Base-by-base conservation (phyloP, 2,888 invertebrate species). In the Cephus rjabovi region DNA sequence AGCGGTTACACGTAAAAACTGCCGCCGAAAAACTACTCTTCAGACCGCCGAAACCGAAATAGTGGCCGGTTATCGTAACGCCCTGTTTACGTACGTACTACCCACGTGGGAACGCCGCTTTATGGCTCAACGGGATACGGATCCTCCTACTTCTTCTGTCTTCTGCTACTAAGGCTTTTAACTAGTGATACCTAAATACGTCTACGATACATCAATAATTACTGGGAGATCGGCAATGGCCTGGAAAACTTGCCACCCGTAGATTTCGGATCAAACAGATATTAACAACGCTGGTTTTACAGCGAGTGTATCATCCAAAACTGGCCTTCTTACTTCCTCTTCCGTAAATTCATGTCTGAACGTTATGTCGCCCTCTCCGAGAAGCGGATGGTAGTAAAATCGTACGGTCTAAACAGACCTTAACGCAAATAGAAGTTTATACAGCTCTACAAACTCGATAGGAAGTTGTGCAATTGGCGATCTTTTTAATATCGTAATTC, bases 1-100 rank as follows among this genome's bases (percentile, higher is more conserved):
- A 82, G 84, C 81, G 83, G 84, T 85, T 81, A 80, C 81, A 85
- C 84, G 80, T 79, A 81, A 79, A 81, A 80, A 80, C 33, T 34
- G 71, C 71, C 71, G 33, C 71, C 33, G 71, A 71, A 71, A 71
- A 71, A 71, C 71, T 71, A 71, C 71, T 56, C 23, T 71, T 71
- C 71, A 71, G 71, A 71, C 71, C 23, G 71, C 71, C 71, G 71
- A 71, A 71, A 71, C 71, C 34, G 71, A 71, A 71, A 71, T 71
- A 71, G 71, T 71, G 71, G 71, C 71, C 71, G 71, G 71, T 71
- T 71, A 71, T 71, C 71, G 71, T 71, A 33, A 31, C 71, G 71
- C 71, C 71, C 6, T 71, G 71, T 71, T 71, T 71, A 71, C 71
- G 71, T 34, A 34, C 71, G 71, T 71, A 71, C 71, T 71, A 71